phyloP scores from a whole-genome alignment of 2,797 vertebrate genomes.

The Pipistrellus pygmaeus region DNA sequence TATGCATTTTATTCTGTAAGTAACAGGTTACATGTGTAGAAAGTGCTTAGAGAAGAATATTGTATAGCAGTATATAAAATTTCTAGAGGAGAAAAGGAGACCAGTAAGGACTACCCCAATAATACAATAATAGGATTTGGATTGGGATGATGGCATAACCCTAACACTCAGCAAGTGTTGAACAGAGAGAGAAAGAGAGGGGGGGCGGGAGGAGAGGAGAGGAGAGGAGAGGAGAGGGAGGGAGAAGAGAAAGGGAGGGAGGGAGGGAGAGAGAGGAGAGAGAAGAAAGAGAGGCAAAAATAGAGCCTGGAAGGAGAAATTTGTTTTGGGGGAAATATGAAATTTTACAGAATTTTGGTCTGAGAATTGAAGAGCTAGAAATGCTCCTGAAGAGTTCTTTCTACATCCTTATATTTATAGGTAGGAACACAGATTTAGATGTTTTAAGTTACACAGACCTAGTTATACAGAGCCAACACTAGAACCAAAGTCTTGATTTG shows the following conservation, averaged over 20 bases:
- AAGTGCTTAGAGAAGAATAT: not conserved
- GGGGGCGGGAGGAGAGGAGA: too few relatives aligned
- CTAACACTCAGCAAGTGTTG: not conserved
- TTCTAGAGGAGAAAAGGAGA: conserved; percentile 10
- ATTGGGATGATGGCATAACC: not conserved
- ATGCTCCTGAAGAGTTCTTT: conserved; percentile 14
- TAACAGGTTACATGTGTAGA: not conserved
- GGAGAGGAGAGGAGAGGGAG: not conserved
- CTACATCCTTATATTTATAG: not conserved
- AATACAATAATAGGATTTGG: not conserved
- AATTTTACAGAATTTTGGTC: not conserved
- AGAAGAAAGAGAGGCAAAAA: not conserved
- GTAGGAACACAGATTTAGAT: conserved; percentile 33
- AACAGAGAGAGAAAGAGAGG: not conserved
- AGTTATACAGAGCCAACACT: conserved; percentile 29
- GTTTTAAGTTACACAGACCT: not conserved
- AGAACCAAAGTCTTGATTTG: not conserved
- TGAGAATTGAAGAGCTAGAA: not conserved
- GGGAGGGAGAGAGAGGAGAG: too few relatives aligned
- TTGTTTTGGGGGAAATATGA: not conserved
- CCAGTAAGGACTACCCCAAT: not conserved
- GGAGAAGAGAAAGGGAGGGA: not conserved
- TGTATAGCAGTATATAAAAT: not conserved
- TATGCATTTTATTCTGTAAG: conserved; percentile 31
- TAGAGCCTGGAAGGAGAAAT: not conserved